phyloP scores from a whole-genome alignment of 1,140 invertebrate species.

The Calosoma granatense region DNA sequence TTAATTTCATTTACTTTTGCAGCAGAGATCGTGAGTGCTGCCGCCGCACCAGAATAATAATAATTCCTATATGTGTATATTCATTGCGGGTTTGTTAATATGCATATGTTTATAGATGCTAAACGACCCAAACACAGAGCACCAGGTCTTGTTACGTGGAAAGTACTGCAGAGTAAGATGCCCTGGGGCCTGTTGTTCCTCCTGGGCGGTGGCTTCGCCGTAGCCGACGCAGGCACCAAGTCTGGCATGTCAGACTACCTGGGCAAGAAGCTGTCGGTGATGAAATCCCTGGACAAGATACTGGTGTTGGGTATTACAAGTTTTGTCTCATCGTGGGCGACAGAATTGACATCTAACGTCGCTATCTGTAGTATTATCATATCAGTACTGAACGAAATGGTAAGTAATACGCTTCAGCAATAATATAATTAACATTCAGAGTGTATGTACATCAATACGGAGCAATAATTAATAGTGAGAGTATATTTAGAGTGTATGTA shows the following conservation, averaged over 20 bases:
- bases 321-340: slow-evolving; percentile 50
- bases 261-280: slow-evolving; percentile 40
- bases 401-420: slow-evolving; percentile 35
- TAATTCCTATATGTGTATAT: not conserved
- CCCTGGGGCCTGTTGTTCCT: slow-evolving; percentile 64
- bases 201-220: slow-evolving; percentile 30
- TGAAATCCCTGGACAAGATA: slow-evolving; percentile 28
- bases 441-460: not conserved
- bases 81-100: no score
- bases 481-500: not conserved
- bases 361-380: slow-evolving; percentile 54
- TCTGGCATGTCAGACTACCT: slow-evolving; percentile 16
- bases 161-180: slow-evolving; percentile 56
- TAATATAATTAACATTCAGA: no score
- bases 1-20: slow-evolving; percentile 56
- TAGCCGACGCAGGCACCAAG: slow-evolving; percentile 16
- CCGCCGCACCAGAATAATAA: no score
- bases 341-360: slow-evolving; percentile 48
- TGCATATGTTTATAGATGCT: slow-evolving; percentile 27
- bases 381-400: slow-evolving; percentile 52
- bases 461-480: not conserved
- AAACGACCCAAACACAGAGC: slow-evolving; percentile 46
- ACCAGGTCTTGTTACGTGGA: slow-evolving; percentile 57
- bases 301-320: slow-evolving; percentile 47
- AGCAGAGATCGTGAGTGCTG: slow-evolving; percentile 2